Evolutionary conservation across 2,888 invertebrate species (phyloP), one percentile per base, ranked within the genome.

Genomic region (Erannis defoliaria): DNA sequence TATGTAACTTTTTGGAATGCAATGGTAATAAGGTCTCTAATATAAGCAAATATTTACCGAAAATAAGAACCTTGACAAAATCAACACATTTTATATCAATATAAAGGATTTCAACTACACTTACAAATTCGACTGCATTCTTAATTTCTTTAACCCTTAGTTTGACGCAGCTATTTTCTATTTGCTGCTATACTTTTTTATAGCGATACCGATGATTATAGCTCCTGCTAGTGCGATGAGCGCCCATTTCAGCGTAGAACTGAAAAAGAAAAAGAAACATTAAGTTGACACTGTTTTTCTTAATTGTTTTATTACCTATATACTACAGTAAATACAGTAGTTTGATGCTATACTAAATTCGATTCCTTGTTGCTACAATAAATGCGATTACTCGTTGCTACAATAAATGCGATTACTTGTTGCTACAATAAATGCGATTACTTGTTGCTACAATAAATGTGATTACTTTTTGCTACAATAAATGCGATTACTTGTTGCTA

Each of bases 171-270:
- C 16, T 46, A 18, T 18, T 46, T 9, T 31, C 5, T 46, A 31
- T 18, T 19, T 19, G 5, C 12, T 4, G 31, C 12, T n/a, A 40
- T 81, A 80, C 62, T 85, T 87, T 73, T 85, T 86, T 19, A 80
- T 62, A 0, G 73, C 78, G 12, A 88, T 29, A 1, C 88, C 89
- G 18, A 81, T 60, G 31, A 86, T 55, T 6, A 86, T 59, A 0
- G 88, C 88, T 0, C 78, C 75, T 0, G 84, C 86, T 23, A 89
- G 69, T 0, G 85, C 85, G 1, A 89, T 9, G 0, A 86, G 40
- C 5, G 77, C 82, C 81, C 82, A 88, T 68, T 86, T 89, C 66
- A 81, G 68, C 2, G 73, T 79, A 6, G 74, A 72, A 50, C 86
- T 85, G 80, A 18, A 72, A 74, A 64, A 37, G 64, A 73, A 70